These are phyloP conservation scores for Lottia scabra DNA, from an alignment of 2,888 invertebrate species.

Conservation along the genomic window DNA sequence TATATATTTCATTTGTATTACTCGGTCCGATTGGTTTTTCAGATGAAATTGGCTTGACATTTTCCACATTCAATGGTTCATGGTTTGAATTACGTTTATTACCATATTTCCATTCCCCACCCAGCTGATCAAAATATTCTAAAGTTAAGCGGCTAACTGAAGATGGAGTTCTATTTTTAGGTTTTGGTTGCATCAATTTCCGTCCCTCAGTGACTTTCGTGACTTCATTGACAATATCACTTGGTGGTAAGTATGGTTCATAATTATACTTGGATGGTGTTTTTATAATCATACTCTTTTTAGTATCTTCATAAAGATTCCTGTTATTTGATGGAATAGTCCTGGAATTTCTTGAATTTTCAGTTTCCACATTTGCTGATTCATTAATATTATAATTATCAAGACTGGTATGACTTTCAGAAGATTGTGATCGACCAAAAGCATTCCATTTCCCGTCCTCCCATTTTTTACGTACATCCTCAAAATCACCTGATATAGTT, in stretches of 20 bases:
- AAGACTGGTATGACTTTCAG: background rate
- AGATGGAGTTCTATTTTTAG: slow-evolving; percentile 38
- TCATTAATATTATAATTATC: background rate
- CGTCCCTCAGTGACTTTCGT: slow-evolving; percentile 35
- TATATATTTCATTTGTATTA: no score
- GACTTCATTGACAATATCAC: slow-evolving; percentile 49
- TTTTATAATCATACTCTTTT: background rate
- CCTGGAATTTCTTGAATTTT: background rate
- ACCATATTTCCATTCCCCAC: slow-evolving; percentile 47
- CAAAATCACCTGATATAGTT: slow-evolving; percentile 42
- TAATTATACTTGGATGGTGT: slow-evolving; percentile 17
- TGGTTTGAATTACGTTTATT: background rate
- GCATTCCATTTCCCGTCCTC: slow-evolving; percentile 27
- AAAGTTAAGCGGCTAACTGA: slow-evolving; percentile 47
- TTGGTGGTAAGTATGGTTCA: slow-evolving; percentile 47
- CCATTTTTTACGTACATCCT: slow-evolving; percentile 34
- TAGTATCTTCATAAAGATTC: background rate
- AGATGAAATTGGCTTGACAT: no score
- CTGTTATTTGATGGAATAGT: background rate
- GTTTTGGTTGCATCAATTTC: slow-evolving; percentile 31
- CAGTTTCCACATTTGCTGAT: background rate
- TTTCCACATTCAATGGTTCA: background rate
- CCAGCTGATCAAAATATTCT: slow-evolving; percentile 53
- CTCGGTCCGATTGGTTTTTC: no score
- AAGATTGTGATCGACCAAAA: slow-evolving; percentile 3